Base-by-base conservation (phyloP, 2,888 invertebrate species). In the Anthoptus insignis region DNA sequence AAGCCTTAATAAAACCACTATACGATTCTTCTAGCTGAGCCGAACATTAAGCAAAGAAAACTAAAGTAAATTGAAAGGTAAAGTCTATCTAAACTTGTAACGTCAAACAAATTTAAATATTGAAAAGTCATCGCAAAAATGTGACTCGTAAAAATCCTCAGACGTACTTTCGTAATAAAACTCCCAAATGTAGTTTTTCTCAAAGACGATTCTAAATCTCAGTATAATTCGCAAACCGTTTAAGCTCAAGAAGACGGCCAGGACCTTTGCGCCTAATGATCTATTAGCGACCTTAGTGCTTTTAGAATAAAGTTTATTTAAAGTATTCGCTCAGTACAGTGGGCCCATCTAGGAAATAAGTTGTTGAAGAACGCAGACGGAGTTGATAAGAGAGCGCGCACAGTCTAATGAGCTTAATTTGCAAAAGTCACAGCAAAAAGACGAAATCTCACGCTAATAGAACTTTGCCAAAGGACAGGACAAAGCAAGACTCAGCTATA, bases 321-420 rank as follows among this genome's bases (percentile, higher is more conserved):
- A 8, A 39, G 27, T 1, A 22, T 14, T 11, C 16, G 9, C 14
- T 16, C 14, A 50, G 61, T 47, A 39, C 45, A 29, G 58, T 34
- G 59, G 54, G 42, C 39, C 63, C 59, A 50, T 53, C 57, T 57
- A 57, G 57, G 66, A 65, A 69, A 66, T 65, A 66, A 66, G 66
- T 68, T 66, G 68, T 64, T 66, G 70, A 78, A 78, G 81, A 79
- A 63, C 63, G 78, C 78, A 74, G 72, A 72, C 76, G 67, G 70
- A 73, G 68, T 76, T 66, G 74, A 75, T 74, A 73, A 75, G 75
- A 72, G 68, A 67, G 73, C 66, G 67, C 73, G 73, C 70, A 72
- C 75, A 66, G 73, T 75, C 73, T 84, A 89, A 89, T 88, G 86
- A 86, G 86, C 84, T 86, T 87, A 83, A 89, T 89, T 89, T 88